Evolutionary conservation across 2,113 vertebrate genomes (phyloP).

Genomic region (Forbesichthys papilliferus): DNA sequence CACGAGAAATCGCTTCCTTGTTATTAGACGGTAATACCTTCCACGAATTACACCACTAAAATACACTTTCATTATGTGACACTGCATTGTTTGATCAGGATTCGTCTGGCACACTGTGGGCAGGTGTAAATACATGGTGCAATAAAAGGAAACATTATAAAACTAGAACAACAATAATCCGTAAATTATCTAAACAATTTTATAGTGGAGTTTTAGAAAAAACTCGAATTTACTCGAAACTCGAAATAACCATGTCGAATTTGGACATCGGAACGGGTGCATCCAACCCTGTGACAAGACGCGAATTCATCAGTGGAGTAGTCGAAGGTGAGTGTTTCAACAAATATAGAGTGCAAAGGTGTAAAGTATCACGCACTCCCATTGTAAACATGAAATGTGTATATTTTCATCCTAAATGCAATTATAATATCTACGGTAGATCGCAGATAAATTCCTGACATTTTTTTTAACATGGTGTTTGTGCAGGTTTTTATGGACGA

Average conservation of each 20-base stretch:
- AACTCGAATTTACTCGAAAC: too few relatives aligned
- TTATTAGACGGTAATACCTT: background rate
- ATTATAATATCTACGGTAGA: background rate
- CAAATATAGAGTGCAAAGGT: background rate
- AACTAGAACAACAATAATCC: background rate
- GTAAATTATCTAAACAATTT: background rate
- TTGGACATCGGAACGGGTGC: background rate
- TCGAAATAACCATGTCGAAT: constrained; percentile 49
- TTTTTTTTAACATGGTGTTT: constrained; percentile 47
- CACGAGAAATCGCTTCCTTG: background rate
- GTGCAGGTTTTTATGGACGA: constrained; percentile 95
- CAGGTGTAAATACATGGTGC: constrained; percentile 45
- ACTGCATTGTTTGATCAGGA: constrained; percentile 1
- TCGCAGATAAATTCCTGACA: background rate
- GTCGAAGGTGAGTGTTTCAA: constrained; percentile 85
- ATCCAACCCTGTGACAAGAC: constrained; percentile 50
- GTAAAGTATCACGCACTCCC: background rate
- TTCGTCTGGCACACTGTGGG: constrained; percentile 49
- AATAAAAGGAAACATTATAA: background rate
- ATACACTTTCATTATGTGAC: constrained; percentile 3
- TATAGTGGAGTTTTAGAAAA: background rate
- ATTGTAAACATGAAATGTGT: background rate
- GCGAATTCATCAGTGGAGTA: constrained; percentile 86
- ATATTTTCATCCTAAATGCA: background rate
- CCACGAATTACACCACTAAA: constrained; percentile 16